These are phyloP conservation scores for Anthoscopus minutus DNA, from an alignment of 2,113 vertebrate species.

Conservation along the genomic window DNA sequence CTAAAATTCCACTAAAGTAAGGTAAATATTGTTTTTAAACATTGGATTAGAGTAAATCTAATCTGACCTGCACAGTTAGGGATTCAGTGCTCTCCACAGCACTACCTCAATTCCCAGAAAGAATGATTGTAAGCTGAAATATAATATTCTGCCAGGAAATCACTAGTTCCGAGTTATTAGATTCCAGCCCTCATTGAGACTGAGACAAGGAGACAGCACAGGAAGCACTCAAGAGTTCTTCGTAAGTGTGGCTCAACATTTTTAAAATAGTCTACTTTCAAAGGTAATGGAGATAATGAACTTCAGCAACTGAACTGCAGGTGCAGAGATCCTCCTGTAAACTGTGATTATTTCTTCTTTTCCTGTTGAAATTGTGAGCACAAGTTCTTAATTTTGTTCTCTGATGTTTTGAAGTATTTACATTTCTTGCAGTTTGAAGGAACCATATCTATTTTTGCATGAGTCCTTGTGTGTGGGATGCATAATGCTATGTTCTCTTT, in stretches of 20 bases:
- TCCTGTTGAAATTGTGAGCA: background rate
- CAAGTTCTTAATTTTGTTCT: background rate
- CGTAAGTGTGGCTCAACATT: background rate
- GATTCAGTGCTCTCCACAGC: background rate
- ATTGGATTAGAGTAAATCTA: slow-evolving; percentile 42
- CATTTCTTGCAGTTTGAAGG: background rate
- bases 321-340: background rate
- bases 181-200: slow-evolving; percentile 27
- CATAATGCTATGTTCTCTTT: background rate
- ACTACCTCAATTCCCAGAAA: slow-evolving; percentile 45
- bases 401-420: background rate
- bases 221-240: slow-evolving; percentile 25
- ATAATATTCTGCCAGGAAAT: slow-evolving; percentile 58
- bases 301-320: slow-evolving; percentile 12
- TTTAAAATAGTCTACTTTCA: slow-evolving; percentile 1
- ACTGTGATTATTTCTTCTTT: background rate
- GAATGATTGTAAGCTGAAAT: slow-evolving; percentile 41
- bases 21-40: slow-evolving; percentile 55
- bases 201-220: slow-evolving; percentile 17
- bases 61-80: background rate
- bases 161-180: slow-evolving; percentile 38
- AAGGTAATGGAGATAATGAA: background rate
- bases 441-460: background rate
- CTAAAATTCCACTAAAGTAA: slow-evolving; percentile 47
- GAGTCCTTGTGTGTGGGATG: background rate